phyloP scores from a whole-genome alignment of 2,797 vertebrate genomes.

The Gymnothorax javanicus region DNA sequence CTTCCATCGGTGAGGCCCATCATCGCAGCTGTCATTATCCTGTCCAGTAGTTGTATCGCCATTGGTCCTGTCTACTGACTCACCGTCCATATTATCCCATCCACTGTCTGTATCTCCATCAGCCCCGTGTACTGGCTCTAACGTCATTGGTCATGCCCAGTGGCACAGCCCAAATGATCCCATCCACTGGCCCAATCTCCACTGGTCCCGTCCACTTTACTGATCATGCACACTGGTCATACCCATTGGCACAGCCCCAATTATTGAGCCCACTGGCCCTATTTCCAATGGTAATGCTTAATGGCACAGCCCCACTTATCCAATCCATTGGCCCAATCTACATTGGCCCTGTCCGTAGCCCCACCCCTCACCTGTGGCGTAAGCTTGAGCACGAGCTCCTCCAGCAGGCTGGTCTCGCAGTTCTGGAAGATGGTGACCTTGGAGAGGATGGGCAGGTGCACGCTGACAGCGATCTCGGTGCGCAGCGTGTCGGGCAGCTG shows the following conservation, averaged over 20 bases:
- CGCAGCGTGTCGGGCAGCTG: conserved; percentile 79
- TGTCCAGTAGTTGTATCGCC: too few species aligned
- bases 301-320: not conserved
- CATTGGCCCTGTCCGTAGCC: not conserved
- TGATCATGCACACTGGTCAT: not conserved
- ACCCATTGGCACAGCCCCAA: not conserved
- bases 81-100: too few species aligned
- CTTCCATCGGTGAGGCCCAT: too few species aligned
- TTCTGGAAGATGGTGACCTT: conserved; percentile 88
- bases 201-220: too few species aligned
- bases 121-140: too few species aligned
- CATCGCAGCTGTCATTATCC: too few species aligned
- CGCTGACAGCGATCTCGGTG: conserved; percentile 84
- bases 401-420: conserved; percentile 86
- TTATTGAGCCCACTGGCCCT: not conserved
- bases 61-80: too few species aligned
- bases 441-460: conserved; percentile 85
- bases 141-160: too few species aligned
- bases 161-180: too few species aligned
- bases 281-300: not conserved
- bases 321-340: too few species aligned
- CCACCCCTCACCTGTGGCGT: conserved; percentile 76
- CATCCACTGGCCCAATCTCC: too few species aligned
- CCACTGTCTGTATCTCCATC: too few species aligned
- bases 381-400: conserved; percentile 87